These are phyloP conservation scores for Rotaria magnacalcarata DNA, from an alignment of 2,888 invertebrate species.

Conservation along the genomic window DNA sequence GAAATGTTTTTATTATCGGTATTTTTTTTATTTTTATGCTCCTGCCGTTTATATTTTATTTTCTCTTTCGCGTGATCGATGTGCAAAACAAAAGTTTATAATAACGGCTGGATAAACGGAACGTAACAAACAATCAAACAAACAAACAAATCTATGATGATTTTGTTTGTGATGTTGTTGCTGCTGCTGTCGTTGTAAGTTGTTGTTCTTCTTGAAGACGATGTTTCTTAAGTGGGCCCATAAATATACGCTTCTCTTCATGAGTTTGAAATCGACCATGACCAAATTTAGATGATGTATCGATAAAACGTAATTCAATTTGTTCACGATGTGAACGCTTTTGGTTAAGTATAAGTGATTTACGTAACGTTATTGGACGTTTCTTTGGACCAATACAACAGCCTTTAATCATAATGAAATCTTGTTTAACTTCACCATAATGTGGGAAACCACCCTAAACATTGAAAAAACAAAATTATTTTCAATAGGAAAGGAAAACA, in stretches of 20 bases:
- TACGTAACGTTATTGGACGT: constrained; percentile 83
- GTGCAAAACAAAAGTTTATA: not conserved
- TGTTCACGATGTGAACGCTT: constrained; percentile 91
- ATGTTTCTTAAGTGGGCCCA: constrained; percentile 64
- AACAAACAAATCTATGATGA: not conserved
- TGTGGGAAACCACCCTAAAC: constrained; percentile 89
- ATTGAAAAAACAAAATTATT: not conserved
- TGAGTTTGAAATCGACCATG: constrained; percentile 99
- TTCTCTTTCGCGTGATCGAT: not conserved
- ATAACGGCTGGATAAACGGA: not conserved
- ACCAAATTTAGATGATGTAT: constrained; percentile 96
- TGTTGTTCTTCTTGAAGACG: constrained; percentile 45
- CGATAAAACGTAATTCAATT: constrained; percentile 97
- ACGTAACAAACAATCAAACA: not conserved
- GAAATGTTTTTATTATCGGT: not conserved
- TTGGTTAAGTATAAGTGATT: constrained; percentile 82
- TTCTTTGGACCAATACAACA: constrained; percentile 93
- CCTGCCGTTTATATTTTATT: not conserved
- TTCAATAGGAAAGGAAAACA: not conserved
- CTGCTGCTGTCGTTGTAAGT: not conserved
- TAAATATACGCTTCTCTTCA: constrained; percentile 90
- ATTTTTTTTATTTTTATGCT: not conserved
- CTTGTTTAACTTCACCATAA: constrained; percentile 97
- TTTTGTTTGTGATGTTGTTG: constrained; percentile 13
- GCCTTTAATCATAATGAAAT: constrained; percentile 95